A percentile compares a stretch with the other conserved stretches of the same genome.
Conservation (phyloP, 35 echinoderm and acorn worm genomes). For the Acanthaster planci region DNA sequence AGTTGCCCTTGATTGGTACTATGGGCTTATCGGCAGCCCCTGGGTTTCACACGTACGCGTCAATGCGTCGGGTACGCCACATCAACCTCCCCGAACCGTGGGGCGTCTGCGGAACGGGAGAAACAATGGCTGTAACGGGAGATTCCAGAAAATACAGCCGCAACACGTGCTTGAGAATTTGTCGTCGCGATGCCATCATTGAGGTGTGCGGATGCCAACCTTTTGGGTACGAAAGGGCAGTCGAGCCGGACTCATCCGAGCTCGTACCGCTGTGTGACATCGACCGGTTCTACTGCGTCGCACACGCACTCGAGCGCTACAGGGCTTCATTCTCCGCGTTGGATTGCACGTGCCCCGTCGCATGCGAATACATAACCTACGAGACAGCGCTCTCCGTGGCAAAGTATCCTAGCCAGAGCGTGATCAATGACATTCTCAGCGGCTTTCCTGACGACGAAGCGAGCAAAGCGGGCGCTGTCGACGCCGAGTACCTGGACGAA, state of each 20-base stretch:
- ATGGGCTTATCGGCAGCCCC: background rate
- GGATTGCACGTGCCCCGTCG: background rate
- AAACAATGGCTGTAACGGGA: background rate
- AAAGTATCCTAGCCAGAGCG: constrained; percentile 2
- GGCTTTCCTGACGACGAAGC: background rate
- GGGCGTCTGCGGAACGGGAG: background rate
- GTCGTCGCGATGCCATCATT: background rate
- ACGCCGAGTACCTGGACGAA: background rate
- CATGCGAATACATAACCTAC: constrained; percentile 15
- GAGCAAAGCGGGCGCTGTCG: background rate
- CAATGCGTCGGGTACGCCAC: background rate
- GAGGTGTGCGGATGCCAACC: background rate
- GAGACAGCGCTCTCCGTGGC: constrained; percentile 3
- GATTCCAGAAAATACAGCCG: background rate
- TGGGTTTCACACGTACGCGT: constrained; percentile 9
- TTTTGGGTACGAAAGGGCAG: background rate
- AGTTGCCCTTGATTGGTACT: background rate
- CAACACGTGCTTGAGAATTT: background rate
- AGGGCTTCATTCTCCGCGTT: background rate
- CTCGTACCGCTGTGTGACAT: background rate
- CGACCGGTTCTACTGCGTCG: background rate
- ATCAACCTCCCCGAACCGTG: constrained; percentile 4
- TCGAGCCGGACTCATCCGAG: background rate
- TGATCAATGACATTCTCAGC: background rate
- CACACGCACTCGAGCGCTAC: background rate